Conservation (phyloP, 1,140 invertebrate species). For the Trichogramma pretiosum region DNA sequence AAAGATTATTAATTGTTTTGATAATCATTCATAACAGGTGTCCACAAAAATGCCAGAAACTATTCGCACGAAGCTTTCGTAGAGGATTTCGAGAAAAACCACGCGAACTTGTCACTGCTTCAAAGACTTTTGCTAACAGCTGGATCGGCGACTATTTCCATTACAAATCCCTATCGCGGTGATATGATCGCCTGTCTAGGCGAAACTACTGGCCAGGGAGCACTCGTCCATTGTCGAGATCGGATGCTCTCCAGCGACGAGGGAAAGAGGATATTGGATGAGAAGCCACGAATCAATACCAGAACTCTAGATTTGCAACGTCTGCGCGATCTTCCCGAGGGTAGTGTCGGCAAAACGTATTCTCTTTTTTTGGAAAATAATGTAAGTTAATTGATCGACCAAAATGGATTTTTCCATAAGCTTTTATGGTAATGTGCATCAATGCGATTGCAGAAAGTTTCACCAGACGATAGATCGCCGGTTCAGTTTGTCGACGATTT, state of each 20-base stretch:
- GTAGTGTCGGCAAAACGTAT: constrained; percentile 78
- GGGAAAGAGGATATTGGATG: constrained; percentile 62
- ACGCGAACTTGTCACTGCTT: constrained; percentile 62
- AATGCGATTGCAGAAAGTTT: constrained; percentile 65
- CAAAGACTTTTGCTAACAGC: constrained; percentile 67
- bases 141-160: constrained; percentile 68
- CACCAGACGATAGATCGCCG: constrained; percentile 77
- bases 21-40: no score
- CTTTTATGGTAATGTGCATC: background rate
- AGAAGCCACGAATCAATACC: constrained; percentile 82
- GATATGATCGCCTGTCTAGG: constrained; percentile 93
- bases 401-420: background rate
- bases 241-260: constrained; percentile 60
- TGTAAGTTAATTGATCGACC: constrained; percentile 41
- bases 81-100: constrained; percentile 49
- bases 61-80: constrained; percentile 35
- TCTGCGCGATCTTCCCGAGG: constrained; percentile 62
- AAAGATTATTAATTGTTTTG: no score
- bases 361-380: constrained; percentile 72
- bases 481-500: constrained; percentile 89
- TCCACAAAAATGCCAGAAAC: no score
- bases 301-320: constrained; percentile 67
- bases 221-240: constrained; percentile 57
- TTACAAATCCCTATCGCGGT: constrained; percentile 64
- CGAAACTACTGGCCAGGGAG: constrained; percentile 72